Evolutionary conservation across 2,797 vertebrate genomes (phyloP).

Genomic region (Taenioides sp.): DNA sequence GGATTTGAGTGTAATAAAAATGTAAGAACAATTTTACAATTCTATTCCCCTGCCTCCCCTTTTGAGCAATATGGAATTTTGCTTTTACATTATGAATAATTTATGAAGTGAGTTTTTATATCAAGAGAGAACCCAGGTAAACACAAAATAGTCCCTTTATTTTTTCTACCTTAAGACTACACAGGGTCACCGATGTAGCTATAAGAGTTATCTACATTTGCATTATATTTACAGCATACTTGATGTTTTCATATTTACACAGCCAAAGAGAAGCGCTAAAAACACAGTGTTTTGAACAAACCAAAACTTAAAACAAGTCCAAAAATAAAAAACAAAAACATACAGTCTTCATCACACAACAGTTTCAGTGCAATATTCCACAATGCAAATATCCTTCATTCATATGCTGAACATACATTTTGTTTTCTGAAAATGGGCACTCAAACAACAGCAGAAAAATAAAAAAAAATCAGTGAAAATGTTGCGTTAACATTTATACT

Average conservation of each 20-base stretch:
- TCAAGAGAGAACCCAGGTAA: slow-evolving; percentile 68
- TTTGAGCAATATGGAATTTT: slow-evolving; percentile 8
- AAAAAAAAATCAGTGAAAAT: slow-evolving; percentile 44
- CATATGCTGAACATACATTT: slow-evolving; percentile 68
- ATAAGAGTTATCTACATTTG: slow-evolving; percentile 99
- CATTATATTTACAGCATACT: slow-evolving; percentile 93
- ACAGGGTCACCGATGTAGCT: slow-evolving; percentile 89
- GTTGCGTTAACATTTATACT: slow-evolving; percentile 67
- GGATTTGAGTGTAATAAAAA: not conserved
- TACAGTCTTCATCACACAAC: slow-evolving; percentile 84
- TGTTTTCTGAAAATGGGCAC: slow-evolving; percentile 57
- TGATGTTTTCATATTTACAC: slow-evolving; percentile 89
- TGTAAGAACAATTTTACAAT: not conserved
- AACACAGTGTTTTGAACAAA: slow-evolving; percentile 92
- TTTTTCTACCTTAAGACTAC: slow-evolving; percentile 93
- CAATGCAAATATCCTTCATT: slow-evolving; percentile 84
- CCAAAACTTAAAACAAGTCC: slow-evolving; percentile 85
- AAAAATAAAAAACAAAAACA: slow-evolving; percentile 82
- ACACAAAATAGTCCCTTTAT: slow-evolving; percentile 88
- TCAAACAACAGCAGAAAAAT: slow-evolving; percentile 70
- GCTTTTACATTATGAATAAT: slow-evolving; percentile 1
- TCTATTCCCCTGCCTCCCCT: not conserved
- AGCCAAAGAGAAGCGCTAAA: slow-evolving; percentile 91
- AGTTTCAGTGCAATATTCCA: slow-evolving; percentile 85
- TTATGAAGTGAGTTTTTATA: slow-evolving; percentile 2